Evolutionary conservation across 2,888 invertebrate species (phyloP).

Genomic region (Pollenia amentaria): DNA sequence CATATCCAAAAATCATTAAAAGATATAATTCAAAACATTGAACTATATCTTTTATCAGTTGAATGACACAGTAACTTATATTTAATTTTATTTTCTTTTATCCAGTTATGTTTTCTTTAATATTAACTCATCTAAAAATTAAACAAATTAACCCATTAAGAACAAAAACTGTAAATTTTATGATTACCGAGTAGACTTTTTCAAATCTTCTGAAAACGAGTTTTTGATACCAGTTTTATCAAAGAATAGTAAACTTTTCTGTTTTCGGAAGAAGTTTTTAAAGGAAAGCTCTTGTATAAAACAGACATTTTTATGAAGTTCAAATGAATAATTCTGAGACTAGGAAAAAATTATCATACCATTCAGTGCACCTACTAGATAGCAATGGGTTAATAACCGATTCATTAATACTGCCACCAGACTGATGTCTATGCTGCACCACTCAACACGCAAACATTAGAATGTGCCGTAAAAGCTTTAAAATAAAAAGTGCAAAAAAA

Average conservation of each 20-base stretch:
- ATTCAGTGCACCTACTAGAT: no score
- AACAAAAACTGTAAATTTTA: not conserved
- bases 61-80: constrained; percentile 66
- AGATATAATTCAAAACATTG: constrained; percentile 48
- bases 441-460: constrained; percentile 59
- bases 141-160: constrained; percentile 49
- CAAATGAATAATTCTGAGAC: no score
- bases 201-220: no score
- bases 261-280: no score
- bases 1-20: not conserved
- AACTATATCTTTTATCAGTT: constrained; percentile 36
- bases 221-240: no score
- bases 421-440: constrained; percentile 15
- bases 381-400: constrained; percentile 45
- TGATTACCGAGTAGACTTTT: no score
- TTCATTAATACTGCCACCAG: constrained; percentile 38
- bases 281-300: no score
- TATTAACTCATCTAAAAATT: constrained; percentile 9
- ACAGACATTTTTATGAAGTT: no score
- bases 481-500: constrained; percentile 36
- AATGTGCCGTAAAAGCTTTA: constrained; percentile 44
- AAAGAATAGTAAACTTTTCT: no score
- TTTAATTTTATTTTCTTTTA: constrained; percentile 35
- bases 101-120: constrained; percentile 25
- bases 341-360: no score